These are phyloP conservation scores for Tanypteryx hageni DNA, from an alignment of 2,888 invertebrate genomes.

Conservation along the genomic window DNA sequence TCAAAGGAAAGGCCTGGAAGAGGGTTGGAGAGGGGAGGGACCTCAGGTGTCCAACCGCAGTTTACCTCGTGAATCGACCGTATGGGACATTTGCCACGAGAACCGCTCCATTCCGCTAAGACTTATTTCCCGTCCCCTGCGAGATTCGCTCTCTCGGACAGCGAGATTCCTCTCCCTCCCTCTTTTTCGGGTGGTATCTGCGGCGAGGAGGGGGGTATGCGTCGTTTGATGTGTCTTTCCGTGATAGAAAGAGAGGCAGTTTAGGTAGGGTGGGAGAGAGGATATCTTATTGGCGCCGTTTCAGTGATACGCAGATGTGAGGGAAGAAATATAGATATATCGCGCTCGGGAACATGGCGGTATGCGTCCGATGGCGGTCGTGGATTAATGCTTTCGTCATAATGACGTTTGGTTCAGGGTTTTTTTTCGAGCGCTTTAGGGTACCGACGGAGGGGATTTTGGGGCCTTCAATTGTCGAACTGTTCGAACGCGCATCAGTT, in stretches of 20 bases:
- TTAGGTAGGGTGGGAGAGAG: background rate
- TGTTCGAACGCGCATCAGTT: background rate
- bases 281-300: background rate
- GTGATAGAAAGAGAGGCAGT: background rate
- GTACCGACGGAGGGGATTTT: background rate
- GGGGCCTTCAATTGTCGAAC: conserved; percentile 16
- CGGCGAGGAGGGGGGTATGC: background rate
- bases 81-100: conserved; percentile 50
- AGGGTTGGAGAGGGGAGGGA: background rate
- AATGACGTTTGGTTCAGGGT: conserved; percentile 34
- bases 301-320: background rate
- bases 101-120: conserved; percentile 27
- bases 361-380: background rate
- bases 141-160: background rate
- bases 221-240: conserved; percentile 29
- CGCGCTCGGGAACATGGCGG: background rate
- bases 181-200: background rate
- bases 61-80: conserved; percentile 48
- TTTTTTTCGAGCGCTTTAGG: background rate
- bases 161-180: background rate
- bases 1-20: background rate
- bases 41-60: conserved; percentile 50
- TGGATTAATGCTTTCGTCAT: conserved; percentile 42
- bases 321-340: background rate
- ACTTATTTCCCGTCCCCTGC: conserved; percentile 23